Base-by-base conservation (phyloP, 1,140 invertebrate genomes). In the Drosophila kohkoa region DNA sequence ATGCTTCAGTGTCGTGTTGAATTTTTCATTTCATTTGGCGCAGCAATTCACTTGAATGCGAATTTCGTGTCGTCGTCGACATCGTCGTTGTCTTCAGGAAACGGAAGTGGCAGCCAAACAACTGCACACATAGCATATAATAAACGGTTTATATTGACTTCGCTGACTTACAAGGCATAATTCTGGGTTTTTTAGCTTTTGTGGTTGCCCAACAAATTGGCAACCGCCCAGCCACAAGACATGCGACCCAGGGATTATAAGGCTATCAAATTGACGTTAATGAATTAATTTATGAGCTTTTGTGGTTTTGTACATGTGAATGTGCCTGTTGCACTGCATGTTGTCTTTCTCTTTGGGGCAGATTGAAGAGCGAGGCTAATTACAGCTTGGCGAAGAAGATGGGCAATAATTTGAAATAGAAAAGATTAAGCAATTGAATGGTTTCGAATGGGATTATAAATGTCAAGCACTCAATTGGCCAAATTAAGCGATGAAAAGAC, bases 21-120 rank as follows among this genome's bases (percentile, higher is more conserved):
- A 91, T 91, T 91, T 91, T 91, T 91, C 88, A 91, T 91, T 91
- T 89, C 86, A 89, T 89, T 89, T 89, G 83, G 85, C 79, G 85
- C 78, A 86, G 87, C 87, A 89, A 90, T 90, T 90, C 85, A 90
- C 86, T 89, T 89, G 68, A 89, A 89, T 89, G 86, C 70, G 86
- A 90, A 90, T 90, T 88, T 85, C 88, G 88, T 91, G 88, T 91
- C 89, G 75, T 78, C 83, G 71, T 69, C 64, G 59, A 63, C 54
- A 63, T 52, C 64, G 59, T 66, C 54, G 66, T 52, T 65, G 82
- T 72, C 72, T 69, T 80, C 81, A 75, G 80, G 77, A 87, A 88
- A 62, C 81, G 85, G 85, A 88, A 88, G 81, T 89, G 85, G 59
- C 79, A 78, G 79, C 77, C 82, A 87, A 87, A 87, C 82, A 87